Evolutionary conservation across 2,113 vertebrate genomes (phyloP).

Genomic region (Fregetta grallaria): DNA sequence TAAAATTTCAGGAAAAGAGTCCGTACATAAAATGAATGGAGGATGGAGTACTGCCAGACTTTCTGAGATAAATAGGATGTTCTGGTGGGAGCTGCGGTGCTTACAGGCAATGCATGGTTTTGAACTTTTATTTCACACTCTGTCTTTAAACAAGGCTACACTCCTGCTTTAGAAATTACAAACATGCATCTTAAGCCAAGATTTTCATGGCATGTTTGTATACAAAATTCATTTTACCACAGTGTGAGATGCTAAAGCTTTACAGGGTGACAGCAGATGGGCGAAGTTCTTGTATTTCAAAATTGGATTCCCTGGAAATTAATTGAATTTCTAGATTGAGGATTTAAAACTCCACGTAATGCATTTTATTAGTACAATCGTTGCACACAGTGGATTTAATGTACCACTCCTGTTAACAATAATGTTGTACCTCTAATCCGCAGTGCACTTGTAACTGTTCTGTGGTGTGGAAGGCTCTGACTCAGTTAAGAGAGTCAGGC

Average conservation of each 20-base stretch:
- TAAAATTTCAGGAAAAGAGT: neutral
- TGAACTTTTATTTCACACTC: neutral
- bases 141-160: neutral
- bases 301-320: neutral
- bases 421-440: neutral
- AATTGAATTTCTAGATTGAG: neutral
- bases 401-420: neutral
- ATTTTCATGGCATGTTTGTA: neutral
- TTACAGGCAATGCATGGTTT: rapidly evolving
- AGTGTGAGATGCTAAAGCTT: neutral
- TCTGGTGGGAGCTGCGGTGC: neutral
- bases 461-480: neutral
- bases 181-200: neutral
- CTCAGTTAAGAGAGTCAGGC: neutral
- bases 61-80: neutral
- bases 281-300: neutral
- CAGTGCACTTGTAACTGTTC: neutral
- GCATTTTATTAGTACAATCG: neutral
- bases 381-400: neutral
- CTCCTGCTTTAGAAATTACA: neutral
- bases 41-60: neutral
- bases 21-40: neutral
- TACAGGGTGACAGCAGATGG: neutral
- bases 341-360: neutral
- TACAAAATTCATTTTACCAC: neutral